A percentile compares a stretch with the other conserved stretches of the same genome.
Conservation (phyloP, 2,113 vertebrate genomes). For the Galbula dea region DNA sequence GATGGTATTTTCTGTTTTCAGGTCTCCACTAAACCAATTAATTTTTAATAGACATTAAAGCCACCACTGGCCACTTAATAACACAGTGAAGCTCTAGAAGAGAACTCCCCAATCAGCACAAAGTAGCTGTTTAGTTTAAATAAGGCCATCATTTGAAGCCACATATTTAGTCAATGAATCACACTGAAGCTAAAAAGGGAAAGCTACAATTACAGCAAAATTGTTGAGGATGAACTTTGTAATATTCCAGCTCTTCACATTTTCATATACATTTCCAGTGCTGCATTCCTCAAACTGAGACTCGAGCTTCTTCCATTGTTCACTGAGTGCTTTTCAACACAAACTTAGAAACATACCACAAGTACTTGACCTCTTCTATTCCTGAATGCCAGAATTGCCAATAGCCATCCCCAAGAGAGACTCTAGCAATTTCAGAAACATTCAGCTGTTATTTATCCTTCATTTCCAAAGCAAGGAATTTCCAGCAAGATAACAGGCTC, state of each 20-base stretch:
- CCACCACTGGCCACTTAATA: neutral
- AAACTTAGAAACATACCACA: neutral
- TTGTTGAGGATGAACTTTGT: neutral
- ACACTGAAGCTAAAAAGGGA: conserved; percentile 64
- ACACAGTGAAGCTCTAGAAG: neutral
- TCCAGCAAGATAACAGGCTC: neutral
- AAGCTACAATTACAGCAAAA: conserved; percentile 45
- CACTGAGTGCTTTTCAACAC: neutral
- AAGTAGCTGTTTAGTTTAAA: conserved; percentile 62
- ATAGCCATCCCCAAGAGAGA: neutral
- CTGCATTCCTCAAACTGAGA: neutral
- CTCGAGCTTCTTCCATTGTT: neutral
- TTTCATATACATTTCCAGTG: neutral
- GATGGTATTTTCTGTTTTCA: neutral
- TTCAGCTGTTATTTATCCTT: neutral
- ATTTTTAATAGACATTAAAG: neutral
- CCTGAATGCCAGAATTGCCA: neutral
- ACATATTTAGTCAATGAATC: conserved; percentile 76
- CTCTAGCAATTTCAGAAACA: neutral
- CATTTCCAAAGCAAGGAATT: neutral
- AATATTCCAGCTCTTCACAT: neutral
- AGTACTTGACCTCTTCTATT: neutral
- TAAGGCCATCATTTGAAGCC: conserved; percentile 74
- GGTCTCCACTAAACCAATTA: neutral
- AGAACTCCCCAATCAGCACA: neutral